These are phyloP conservation scores for Hirtodrosophila alboralis DNA, from an alignment of 2,888 invertebrate genomes.

Conservation along the genomic window DNA sequence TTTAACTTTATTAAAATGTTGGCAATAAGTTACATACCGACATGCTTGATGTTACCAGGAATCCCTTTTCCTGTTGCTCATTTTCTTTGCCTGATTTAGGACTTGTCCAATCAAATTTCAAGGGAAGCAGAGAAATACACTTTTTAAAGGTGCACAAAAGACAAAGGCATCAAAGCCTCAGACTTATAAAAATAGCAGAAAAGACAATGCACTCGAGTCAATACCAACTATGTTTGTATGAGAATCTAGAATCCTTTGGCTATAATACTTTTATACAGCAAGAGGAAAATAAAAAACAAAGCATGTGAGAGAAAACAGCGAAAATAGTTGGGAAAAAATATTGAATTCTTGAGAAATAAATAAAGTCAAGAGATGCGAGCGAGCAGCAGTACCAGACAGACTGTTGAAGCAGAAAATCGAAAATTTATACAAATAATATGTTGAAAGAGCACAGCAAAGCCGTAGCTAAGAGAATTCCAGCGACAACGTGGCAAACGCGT, in stretches of 20 bases:
- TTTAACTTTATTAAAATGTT: slow-evolving; percentile 32
- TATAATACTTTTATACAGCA: slow-evolving; percentile 29
- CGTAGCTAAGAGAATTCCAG: slow-evolving; percentile 37
- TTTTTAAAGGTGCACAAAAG: slow-evolving; percentile 28
- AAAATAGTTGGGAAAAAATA: slow-evolving; percentile 69
- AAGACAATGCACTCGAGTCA: slow-evolving; percentile 46
- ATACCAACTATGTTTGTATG: slow-evolving; percentile 21
- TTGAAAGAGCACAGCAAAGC: slow-evolving; percentile 47
- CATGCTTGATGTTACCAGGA: neutral
- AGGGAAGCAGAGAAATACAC: slow-evolving; percentile 4
- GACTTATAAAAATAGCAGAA: slow-evolving; percentile 14
- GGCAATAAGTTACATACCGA: slow-evolving; percentile 8
- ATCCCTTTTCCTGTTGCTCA: slow-evolving; percentile 20
- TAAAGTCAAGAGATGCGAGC: slow-evolving; percentile 63
- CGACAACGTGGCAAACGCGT: slow-evolving; percentile 49
- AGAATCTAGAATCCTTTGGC: slow-evolving; percentile 44
- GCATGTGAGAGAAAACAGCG: slow-evolving; percentile 45
- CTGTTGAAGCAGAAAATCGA: slow-evolving; percentile 76
- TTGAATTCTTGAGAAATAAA: slow-evolving; percentile 75
- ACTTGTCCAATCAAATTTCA: slow-evolving; percentile 30
- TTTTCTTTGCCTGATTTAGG: slow-evolving; percentile 23
- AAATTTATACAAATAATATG: slow-evolving; percentile 79
- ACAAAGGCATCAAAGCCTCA: slow-evolving; percentile 20
- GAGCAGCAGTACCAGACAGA: slow-evolving; percentile 41
- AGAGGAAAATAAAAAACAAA: slow-evolving; percentile 24